Evolutionary conservation across 2,888 invertebrate genomes (phyloP).

Genomic region (Esperia sulphurella): DNA sequence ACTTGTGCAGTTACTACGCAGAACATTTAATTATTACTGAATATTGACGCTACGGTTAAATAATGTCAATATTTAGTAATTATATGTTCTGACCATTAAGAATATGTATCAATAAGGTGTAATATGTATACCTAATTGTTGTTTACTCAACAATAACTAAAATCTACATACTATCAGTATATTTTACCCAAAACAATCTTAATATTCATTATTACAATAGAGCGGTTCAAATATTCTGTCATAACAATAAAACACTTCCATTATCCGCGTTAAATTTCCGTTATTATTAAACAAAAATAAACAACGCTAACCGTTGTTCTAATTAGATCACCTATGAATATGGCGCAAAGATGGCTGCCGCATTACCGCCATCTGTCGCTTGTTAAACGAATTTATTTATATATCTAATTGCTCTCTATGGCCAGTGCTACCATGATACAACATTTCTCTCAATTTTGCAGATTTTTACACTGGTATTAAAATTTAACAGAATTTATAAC

Average conservation of each 20-base stretch:
- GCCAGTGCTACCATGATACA: constrained; percentile 13
- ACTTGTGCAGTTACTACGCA: too few species aligned
- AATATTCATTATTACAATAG: too few species aligned
- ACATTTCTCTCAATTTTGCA: background rate
- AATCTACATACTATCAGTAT: too few species aligned
- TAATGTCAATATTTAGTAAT: too few species aligned
- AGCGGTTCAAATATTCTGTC: background rate
- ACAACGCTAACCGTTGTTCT: constrained; percentile 38
- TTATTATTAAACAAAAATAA: constrained; percentile 49
- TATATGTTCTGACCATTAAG: too few species aligned
- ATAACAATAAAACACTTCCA: background rate
- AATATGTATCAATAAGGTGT: too few species aligned
- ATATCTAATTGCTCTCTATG: constrained; percentile 69
- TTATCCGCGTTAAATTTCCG: constrained; percentile 13
- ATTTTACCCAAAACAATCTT: too few species aligned
- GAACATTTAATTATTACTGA: too few species aligned
- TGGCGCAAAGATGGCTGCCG: constrained; percentile 59
- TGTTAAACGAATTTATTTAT: constrained; percentile 73
- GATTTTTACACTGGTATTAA: background rate
- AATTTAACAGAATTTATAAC: too few species aligned
- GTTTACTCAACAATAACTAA: too few species aligned
- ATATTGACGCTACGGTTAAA: too few species aligned
- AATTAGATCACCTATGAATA: constrained; percentile 70
- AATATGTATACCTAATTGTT: too few species aligned
- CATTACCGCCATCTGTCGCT: constrained; percentile 69